A percentile compares a stretch with the other conserved stretches of the same genome.
phyloP scores from a whole-genome alignment of 2,113 vertebrate species.

The Myrmophylax atrothorax region DNA sequence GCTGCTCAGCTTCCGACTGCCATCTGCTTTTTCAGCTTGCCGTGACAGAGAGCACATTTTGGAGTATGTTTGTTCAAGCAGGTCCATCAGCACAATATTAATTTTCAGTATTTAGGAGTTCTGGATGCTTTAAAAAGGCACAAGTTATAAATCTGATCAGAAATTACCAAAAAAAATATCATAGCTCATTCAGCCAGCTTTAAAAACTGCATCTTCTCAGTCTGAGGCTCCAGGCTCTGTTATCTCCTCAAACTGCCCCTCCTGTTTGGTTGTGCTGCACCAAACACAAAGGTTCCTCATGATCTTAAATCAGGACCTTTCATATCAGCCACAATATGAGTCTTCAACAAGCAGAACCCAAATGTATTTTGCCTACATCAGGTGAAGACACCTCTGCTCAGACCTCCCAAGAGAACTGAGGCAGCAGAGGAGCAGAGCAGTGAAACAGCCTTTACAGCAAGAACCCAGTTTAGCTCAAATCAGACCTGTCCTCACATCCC shows the following conservation, averaged over 20 bases:
- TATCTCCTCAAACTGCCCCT: neutral
- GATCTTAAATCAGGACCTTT: neutral
- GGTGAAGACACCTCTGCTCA: neutral
- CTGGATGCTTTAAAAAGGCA: conserved; percentile 38
- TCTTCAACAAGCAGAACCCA: neutral
- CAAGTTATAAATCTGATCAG: conserved; percentile 61
- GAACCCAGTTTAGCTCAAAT: neutral
- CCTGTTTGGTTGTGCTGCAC: neutral
- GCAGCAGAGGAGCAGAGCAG: neutral
- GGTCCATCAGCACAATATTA: conserved; percentile 79
- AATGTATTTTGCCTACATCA: neutral
- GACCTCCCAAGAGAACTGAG: neutral
- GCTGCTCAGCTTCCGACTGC: conserved; percentile 78
- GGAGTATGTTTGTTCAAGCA: conserved; percentile 79
- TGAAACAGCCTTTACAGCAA: neutral
- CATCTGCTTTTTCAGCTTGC: conserved; percentile 79
- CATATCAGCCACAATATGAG: neutral
- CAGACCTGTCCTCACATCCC: neutral
- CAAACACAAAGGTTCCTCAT: neutral
- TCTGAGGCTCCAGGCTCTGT: neutral
- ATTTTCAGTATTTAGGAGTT: conserved; percentile 55
- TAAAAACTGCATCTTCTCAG: neutral
- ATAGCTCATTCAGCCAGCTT: neutral
- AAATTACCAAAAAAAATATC: conserved; percentile 63
- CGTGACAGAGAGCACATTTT: conserved; percentile 73